Conservation (phyloP, 2,113 vertebrate species). For the Zosterops lateralis region DNA sequence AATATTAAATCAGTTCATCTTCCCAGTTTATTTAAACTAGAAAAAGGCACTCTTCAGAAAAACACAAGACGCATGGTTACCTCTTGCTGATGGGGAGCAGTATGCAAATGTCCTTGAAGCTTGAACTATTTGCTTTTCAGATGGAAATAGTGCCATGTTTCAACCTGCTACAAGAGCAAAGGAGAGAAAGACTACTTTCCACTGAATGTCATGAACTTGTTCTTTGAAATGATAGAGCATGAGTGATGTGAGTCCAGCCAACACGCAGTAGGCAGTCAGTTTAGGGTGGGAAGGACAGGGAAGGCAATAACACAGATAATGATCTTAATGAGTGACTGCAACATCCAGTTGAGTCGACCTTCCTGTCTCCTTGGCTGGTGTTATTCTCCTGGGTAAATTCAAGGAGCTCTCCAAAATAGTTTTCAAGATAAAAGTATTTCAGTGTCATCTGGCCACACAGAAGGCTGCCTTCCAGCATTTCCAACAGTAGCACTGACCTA, state of each 20-base stretch:
- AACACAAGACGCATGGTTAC: neutral
- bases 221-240: neutral
- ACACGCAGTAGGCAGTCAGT: neutral
- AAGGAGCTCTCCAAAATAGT: conserved; percentile 13
- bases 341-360: neutral
- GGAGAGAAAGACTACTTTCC: neutral
- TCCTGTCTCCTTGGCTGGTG: conserved; percentile 2
- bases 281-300: neutral
- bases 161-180: neutral
- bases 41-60: neutral
- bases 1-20: neutral
- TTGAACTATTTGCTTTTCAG: neutral
- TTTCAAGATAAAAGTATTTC: conserved; percentile 1
- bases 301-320: conserved; percentile 5
- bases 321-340: conserved; percentile 13
- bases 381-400: conserved; percentile 23
- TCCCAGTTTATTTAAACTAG: neutral
- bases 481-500: neutral
- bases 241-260: neutral
- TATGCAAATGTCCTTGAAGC: neutral
- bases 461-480: neutral
- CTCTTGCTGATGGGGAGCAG: neutral
- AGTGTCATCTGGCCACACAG: neutral
- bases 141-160: neutral
- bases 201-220: neutral